phyloP scores from a whole-genome alignment of 2,888 invertebrate genomes.

The Drosophila limbata region DNA sequence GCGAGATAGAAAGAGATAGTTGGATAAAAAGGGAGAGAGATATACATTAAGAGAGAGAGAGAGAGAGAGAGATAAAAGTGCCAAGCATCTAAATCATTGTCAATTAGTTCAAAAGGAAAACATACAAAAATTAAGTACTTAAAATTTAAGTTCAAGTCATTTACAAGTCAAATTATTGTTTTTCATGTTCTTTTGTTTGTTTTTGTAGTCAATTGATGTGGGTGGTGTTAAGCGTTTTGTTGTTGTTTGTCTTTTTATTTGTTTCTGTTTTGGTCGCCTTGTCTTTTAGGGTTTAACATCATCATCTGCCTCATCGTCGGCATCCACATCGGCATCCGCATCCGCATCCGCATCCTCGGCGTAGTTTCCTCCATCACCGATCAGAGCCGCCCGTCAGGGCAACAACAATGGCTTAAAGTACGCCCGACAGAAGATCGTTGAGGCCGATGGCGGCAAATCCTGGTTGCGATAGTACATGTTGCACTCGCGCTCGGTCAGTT shows the following conservation, averaged over 20 bases:
- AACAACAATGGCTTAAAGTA: slow-evolving; percentile 90
- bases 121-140: slow-evolving; percentile 51
- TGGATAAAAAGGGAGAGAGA: slow-evolving; percentile 4
- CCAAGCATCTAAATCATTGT: slow-evolving; percentile 26
- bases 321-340: slow-evolving; percentile 1
- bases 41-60: too few species aligned
- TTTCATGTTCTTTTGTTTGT: slow-evolving; percentile 8
- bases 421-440: slow-evolving; percentile 93
- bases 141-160: slow-evolving; percentile 58
- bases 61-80: slow-evolving; percentile 11
- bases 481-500: slow-evolving; percentile 89
- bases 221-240: slow-evolving; percentile 57
- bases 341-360: slow-evolving; percentile 3
- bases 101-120: slow-evolving; percentile 31
- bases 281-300: slow-evolving; percentile 54
- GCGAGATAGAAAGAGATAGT: slow-evolving; percentile 1
- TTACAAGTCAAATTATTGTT: slow-evolving; percentile 49
- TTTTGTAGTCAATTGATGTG: slow-evolving; percentile 30
- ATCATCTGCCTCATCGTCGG: slow-evolving; percentile 9
- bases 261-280: slow-evolving; percentile 57
- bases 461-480: slow-evolving; percentile 90
- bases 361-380: background rate
- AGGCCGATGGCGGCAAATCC: slow-evolving; percentile 92
- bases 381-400: slow-evolving; percentile 82
- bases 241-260: slow-evolving; percentile 14